Conservation (phyloP, 2,797 vertebrate species). For the Benthosema pterotum region DNA sequence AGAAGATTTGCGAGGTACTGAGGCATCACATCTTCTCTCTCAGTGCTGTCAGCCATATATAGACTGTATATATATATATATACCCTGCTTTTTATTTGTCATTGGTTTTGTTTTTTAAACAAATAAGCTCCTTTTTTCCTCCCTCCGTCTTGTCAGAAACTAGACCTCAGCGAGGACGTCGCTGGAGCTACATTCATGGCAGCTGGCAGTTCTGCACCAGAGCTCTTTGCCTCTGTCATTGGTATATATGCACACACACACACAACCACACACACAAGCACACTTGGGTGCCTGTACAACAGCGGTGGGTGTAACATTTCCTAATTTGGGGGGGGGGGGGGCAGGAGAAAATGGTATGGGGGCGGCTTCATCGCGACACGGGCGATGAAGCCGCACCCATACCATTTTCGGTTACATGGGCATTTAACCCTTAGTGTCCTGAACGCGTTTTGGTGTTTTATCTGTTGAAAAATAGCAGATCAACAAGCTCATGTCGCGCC, state of each 20-base stretch:
- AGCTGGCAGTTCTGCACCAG: conserved; percentile 96
- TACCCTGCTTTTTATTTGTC: too few relatives aligned
- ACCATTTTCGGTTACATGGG: too few relatives aligned
- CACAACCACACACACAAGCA: neutral
- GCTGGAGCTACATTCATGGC: conserved; percentile 99
- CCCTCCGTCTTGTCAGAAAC: conserved; percentile 79
- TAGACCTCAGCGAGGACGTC: conserved; percentile 96
- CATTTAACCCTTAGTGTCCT: too few relatives aligned
- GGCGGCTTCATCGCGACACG: too few relatives aligned
- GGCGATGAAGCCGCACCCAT: too few relatives aligned
- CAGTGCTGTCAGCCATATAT: neutral
- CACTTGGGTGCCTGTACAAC: conserved; percentile 70
- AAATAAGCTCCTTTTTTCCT: neutral
- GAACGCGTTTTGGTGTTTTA: too few relatives aligned
- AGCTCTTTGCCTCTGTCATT: conserved; percentile 96
- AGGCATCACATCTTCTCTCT: neutral
- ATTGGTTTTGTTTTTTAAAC: neutral
- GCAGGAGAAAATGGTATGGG: too few relatives aligned
- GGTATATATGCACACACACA: conserved; percentile 74
- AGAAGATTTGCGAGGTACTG: conserved; percentile 97
- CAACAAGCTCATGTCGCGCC: too few relatives aligned
- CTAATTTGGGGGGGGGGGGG: too few relatives aligned
- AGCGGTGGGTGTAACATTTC: too few relatives aligned
- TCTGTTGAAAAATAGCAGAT: too few relatives aligned
- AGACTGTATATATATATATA: too few relatives aligned